Base-by-base conservation (phyloP, 2,888 invertebrate genomes). In the Leucozona laternaria region DNA sequence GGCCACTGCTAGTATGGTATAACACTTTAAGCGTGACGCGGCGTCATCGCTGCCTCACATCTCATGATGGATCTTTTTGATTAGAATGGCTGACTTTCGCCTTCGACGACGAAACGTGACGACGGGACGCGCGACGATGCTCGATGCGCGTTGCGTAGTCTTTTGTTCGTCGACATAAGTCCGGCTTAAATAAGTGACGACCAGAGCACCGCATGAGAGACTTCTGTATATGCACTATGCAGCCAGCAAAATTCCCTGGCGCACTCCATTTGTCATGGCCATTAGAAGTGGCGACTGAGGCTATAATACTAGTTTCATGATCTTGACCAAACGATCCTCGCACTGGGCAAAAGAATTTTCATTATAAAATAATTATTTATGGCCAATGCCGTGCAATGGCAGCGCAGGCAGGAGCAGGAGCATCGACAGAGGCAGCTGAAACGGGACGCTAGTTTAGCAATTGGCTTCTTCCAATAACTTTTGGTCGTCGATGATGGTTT, bases 321-420 rank as follows among this genome's bases (percentile, higher is more conserved):
- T 79, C 83, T 73, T 58, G 75, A 70, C 64, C 70, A 76, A 84
- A 64, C 62, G 45, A 80, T 84, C 79, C 76, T 71, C 66, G 37
- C 45, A 45, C 57, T 79, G 40, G 64, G 75, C 50, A 22, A 58
- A 71, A 76, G 84, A 84, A 84, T 80, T 80, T 84, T 80, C 84
- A 84, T 84, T 84, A 80, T 80, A 84, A 84, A 71, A 76, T 80
- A 84, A 84, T 84, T 84, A 84, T 84, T 84, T 84, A 84, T 84
- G 25, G 80, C 66, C 45, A 57, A 70, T 50, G 62, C 34, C 70
- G 20, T 34, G 3, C 28, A 22, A 55, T 70, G 80, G 25, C 31
- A 62, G 71, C 17, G 48, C 31, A 22, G 28, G 57, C 43, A 71
- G 13, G 20, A 22, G 48, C 31, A n/a, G 34, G n/a, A 71, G 55